Conservation (phyloP, 2,888 invertebrate species). For the Ferrisia virgata region DNA sequence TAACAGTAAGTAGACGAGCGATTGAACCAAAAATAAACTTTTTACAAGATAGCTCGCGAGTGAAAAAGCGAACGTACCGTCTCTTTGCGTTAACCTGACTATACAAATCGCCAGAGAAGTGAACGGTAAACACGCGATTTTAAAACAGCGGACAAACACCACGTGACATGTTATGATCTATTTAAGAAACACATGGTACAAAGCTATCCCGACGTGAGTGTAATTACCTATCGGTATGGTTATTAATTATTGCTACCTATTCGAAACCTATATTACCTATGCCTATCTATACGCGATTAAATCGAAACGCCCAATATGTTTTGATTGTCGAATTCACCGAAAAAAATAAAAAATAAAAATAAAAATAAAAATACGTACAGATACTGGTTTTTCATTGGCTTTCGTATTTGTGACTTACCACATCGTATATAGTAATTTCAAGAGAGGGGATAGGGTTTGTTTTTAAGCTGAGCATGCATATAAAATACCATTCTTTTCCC, state of each 20-base stretch:
- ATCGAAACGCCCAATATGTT: neutral
- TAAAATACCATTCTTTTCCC: neutral
- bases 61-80: conserved; percentile 29
- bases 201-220: neutral
- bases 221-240: neutral
- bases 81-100: conserved; percentile 41
- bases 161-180: conserved; percentile 40
- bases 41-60: neutral
- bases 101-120: conserved; percentile 34
- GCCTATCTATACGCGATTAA: neutral
- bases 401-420: neutral
- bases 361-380: too few relatives aligned
- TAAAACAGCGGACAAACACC: conserved; percentile 36
- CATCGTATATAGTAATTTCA: neutral
- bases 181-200: conserved; percentile 37
- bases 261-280: too few relatives aligned
- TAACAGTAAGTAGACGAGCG: conserved; percentile 37
- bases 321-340: neutral
- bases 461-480: neutral
- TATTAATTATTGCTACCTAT: conserved; percentile 8
- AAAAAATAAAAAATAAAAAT: neutral
- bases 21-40: conserved; percentile 42
- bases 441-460: neutral
- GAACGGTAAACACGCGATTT: conserved; percentile 39
- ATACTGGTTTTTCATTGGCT: neutral